These are phyloP conservation scores for Tragelaphus buxtoni DNA, from an alignment of 2,113 vertebrate species.

Conservation along the genomic window DNA sequence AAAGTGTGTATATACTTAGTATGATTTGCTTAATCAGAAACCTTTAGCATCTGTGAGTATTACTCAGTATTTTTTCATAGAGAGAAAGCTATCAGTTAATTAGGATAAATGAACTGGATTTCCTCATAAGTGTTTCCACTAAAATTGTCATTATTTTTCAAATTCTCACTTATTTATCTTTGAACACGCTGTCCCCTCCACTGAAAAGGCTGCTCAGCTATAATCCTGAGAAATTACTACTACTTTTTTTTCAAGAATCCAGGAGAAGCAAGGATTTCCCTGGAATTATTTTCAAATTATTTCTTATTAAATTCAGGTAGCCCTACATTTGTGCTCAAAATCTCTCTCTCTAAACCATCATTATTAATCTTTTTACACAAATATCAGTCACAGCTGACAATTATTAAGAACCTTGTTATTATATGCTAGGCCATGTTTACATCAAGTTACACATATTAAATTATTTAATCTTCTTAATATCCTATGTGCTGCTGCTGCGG, in stretches of 20 bases:
- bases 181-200: background rate
- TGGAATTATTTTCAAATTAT: conserved; percentile 24
- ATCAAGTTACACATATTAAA: background rate
- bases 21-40: background rate
- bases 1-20: rapidly evolving
- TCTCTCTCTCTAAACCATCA: background rate
- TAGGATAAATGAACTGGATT: background rate
- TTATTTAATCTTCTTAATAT: background rate
- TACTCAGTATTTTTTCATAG: background rate
- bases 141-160: background rate
- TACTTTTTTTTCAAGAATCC: background rate
- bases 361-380: background rate
- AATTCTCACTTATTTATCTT: background rate
- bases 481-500: background rate
- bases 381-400: background rate
- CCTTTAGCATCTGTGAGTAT: background rate
- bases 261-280: background rate
- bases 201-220: background rate
- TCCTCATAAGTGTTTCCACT: background rate
- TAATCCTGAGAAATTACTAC: background rate
- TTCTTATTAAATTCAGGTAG: background rate
- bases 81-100: background rate
- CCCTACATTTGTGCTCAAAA: background rate
- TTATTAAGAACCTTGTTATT: background rate
- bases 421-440: background rate